Evolutionary conservation across 2,888 invertebrate species (phyloP), one percentile per base, ranked within the genome.

Genomic region (Acronicta aceris): DNA sequence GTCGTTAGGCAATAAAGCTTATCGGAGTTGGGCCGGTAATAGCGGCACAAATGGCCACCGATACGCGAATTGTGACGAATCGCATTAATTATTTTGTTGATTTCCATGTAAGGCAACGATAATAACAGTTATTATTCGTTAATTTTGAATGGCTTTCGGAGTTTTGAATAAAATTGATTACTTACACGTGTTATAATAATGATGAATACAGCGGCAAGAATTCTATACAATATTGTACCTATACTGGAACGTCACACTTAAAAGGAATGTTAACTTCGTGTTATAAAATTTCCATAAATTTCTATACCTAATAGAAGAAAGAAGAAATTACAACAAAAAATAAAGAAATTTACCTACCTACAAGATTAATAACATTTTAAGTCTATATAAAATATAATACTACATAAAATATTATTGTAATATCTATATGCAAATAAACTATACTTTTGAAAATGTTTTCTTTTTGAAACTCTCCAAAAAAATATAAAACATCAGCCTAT

Each of bases 1-100:
- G 87, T 90, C 92, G 92, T 61, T 72, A 78, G 77, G 89, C 91
- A 88, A 84, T 93, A 89, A 94, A 92, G 77, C 88, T 93, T 94
- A 94, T 93, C 93, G 89, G 78, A 83, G 82, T 82, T 76, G 81
- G 84, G 83, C 76, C 88, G 89, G 91, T 91, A 92, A 92, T 91
- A 84, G 90, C 76, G 76, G 83, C 84, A 85, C 90, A 90, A 92
- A 90, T 91, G 86, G 87, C 84, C 78, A 82, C 79, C 84, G 82
- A 87, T 87, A 86, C 78, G 87, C 82, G 86, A 86, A 86, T 88
- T 89, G 89, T 86, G 89, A 88, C 89, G 88, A 89, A 91, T 89
- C 80, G 78, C 76, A 87, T 87, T 91, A 88, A 92, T 93, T 91
- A 89, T 89, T 91, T 88, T 78, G 84, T 83, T 82, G 81, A 84